Evolutionary conservation across 2,797 vertebrate genomes (phyloP), one percentile per base, ranked within the genome.

Genomic region (Mus spretus): DNA sequence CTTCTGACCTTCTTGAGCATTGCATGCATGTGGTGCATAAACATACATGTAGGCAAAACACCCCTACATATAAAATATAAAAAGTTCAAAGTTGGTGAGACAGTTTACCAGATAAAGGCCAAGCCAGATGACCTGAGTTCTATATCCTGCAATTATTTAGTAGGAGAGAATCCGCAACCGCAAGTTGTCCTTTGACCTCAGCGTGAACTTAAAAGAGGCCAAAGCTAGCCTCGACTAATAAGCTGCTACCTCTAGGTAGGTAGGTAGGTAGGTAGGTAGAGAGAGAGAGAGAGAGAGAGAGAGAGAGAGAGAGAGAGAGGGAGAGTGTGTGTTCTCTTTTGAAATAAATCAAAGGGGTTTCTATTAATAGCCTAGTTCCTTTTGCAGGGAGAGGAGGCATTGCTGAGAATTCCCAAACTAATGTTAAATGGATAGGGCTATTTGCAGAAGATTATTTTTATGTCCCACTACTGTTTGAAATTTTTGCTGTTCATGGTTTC

Each of bases 351-450:
- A 3, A 55, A 47, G 20, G 20, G 12, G 11, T 28, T 31, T 80
- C 53, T 55, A 63, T 83, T 63, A 78, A 55, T 91, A 82, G 81
- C 20, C 70, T 67, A 63, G 47, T 79, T 94, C 50, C 59, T 77
- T 57, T 47, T 47, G 47, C 47, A 47, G 47, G 47, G 47, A 47
- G 47, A 67, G 83, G 50, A 19, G 31, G 10, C 31, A 53, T 37
- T 93, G 28, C 67, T 89, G 9, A 93, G 92, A 61, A 95, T 81
- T 61, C 79, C 31, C 57, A 79, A 94, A 7, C 84, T 91, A 93
- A 75, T 67, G 12, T 28, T 96, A 92, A 34, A 40, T 92, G 55
- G 28, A 72, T 63, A 57, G 95, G 80, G 57, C 24, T 95, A 6
- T 93, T 59, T 57, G 37, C 65, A 84, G 70, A 53, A 57, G 28